These are phyloP conservation scores for Tamias sibiricus DNA, from an alignment of 2,113 vertebrate genomes.

Conservation along the genomic window DNA sequence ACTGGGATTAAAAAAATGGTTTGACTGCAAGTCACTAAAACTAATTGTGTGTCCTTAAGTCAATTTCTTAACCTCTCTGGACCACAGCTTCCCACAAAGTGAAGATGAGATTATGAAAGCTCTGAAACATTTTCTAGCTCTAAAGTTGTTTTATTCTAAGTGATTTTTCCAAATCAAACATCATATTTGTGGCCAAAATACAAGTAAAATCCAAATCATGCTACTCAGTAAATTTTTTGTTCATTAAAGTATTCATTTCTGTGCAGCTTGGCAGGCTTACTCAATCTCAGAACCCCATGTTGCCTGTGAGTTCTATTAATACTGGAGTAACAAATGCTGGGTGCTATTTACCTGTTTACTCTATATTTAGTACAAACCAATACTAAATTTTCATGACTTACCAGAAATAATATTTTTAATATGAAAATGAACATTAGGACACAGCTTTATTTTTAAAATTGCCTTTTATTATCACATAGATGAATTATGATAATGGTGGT, in stretches of 20 bases:
- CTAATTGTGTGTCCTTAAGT: not conserved
- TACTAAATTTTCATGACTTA: not conserved
- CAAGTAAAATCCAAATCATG: not conserved
- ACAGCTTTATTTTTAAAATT: slow-evolving; percentile 33
- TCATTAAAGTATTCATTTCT: not conserved
- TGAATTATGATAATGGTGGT: not conserved
- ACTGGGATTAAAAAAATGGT: not conserved
- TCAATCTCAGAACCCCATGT: not conserved
- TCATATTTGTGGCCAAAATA: not conserved
- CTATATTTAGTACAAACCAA: not conserved
- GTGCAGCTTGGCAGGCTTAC: not conserved
- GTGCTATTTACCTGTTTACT: not conserved
- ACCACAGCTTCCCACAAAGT: not conserved
- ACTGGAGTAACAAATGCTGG: not conserved
- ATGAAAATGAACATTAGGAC: slow-evolving; percentile 42
- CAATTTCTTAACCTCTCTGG: not conserved
- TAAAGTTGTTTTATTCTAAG: not conserved
- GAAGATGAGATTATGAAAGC: not conserved
- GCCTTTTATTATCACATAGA: not conserved
- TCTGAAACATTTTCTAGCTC: not conserved
- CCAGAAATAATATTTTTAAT: slow-evolving; percentile 37
- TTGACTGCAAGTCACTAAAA: not conserved
- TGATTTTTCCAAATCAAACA: not conserved
- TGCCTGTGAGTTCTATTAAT: not conserved
- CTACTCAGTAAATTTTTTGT: not conserved